Base-by-base conservation (phyloP, 2,113 vertebrate genomes). In the Chloebia gouldiae region DNA sequence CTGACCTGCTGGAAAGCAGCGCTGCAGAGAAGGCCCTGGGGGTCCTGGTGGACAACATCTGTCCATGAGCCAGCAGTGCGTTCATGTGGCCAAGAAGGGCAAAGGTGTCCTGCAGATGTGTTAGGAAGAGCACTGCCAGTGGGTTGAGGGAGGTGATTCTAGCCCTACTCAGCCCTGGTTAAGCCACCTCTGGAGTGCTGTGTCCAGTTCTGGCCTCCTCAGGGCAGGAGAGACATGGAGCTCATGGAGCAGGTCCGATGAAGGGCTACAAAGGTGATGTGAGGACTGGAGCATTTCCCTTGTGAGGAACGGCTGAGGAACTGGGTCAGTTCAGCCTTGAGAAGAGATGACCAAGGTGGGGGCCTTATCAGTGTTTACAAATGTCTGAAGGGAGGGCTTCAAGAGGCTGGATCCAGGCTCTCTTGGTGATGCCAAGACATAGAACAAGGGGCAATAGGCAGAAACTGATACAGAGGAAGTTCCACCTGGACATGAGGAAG, bases 101-200 rank as follows among this genome's bases (percentile, higher is more conserved):
- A 24, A 2, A 20, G 59, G 18, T 28, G 5, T 57, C 37, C 22
- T 28, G 13, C 1, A 33, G 12, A 3, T 45, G 3, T 0, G 0
- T 51, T 51, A 30, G 68, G 59, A 50, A 50, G 27, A 9, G 59
- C 22, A 15, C 13, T 59, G 33, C 15, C 4, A 5, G 51, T 27
- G 15, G 14, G 8, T 33, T 35, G 11, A 81, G 39, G 39, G 19
- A 66, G 5, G 23, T 24, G 44, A 51, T 66, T 28, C 77, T 45
- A 33, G 13, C 15, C 28, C 19, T 59, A 3, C 19, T 73, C 19
- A 51, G 19, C 11, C 37, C 51, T 51, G 33, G 23, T 66, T 60
- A 75, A 10, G 53, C 19, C 15, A 30, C 10, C 18, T 75, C 7
- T 66, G 53, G 16, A n/a, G 23, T 59, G 16, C 19, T 53, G 23